Percentiles rank a stretch among this genome's conserved stretches.
Evolutionary conservation across 2,113 vertebrate genomes (phyloP).

Genomic region (Manacus vitellinus): DNA sequence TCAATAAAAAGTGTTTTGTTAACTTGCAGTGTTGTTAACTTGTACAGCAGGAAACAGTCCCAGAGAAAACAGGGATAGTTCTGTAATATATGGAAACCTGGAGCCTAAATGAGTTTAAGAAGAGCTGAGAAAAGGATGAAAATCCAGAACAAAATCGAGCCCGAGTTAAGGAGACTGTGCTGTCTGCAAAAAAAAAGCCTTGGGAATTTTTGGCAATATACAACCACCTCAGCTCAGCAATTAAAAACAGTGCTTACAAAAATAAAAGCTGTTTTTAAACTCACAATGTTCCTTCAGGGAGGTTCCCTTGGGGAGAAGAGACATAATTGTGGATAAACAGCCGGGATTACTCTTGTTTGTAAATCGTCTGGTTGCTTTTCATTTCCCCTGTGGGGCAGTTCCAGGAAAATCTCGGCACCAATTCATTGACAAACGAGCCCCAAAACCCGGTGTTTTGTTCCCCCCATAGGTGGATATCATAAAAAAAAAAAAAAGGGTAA

Average conservation of each 20-base stretch:
- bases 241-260: conserved; percentile 47
- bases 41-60: neutral
- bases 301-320: conserved; percentile 47
- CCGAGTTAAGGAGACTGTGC: neutral
- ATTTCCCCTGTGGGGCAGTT: neutral
- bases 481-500: neutral
- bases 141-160: neutral
- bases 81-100: neutral
- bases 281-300: conserved; percentile 43
- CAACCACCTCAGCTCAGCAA: conserved; percentile 35
- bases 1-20: neutral
- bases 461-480: neutral
- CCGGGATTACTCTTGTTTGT: conserved; percentile 39
- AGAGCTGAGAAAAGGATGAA: conserved; percentile 15
- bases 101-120: neutral
- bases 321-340: conserved; percentile 48
- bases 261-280: conserved; percentile 64
- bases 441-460: neutral
- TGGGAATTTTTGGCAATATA: conserved; percentile 56
- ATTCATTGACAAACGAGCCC: conserved; percentile 11
- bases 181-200: conserved; percentile 42
- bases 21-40: neutral
- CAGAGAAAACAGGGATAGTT: neutral
- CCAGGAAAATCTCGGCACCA: conserved; percentile 27
- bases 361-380: conserved; percentile 37